A percentile compares a stretch with the other conserved stretches of the same genome.
These are phyloP conservation scores for Poeciliopsis retropinna DNA, from an alignment of 2,113 vertebrate species.

Conservation along the genomic window DNA sequence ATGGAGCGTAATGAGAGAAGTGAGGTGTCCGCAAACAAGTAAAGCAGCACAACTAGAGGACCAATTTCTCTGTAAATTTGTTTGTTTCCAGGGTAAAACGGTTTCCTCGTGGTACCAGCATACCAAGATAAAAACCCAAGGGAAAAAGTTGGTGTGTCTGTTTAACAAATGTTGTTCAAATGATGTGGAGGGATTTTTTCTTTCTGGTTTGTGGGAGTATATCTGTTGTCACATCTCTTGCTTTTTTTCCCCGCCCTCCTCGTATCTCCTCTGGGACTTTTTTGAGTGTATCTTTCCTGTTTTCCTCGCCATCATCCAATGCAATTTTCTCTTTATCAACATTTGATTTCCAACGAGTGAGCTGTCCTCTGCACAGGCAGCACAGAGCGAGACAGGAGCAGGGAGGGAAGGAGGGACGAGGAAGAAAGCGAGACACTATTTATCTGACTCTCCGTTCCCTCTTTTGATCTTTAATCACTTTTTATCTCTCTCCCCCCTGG, in stretches of 20 bases:
- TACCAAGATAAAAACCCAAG: conserved; percentile 3
- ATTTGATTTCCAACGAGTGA: conserved; percentile 73
- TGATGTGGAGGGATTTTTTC: conserved; percentile 23
- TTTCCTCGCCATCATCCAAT: conserved; percentile 57
- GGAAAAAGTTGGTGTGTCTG: conserved; percentile 11
- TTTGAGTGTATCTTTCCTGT: conserved; percentile 75
- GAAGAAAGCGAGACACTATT: conserved; percentile 26
- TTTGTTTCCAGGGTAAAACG: conserved; percentile 48
- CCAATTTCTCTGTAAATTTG: conserved; percentile 64
- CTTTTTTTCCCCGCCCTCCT: not conserved
- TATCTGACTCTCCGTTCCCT: conserved; percentile 45
- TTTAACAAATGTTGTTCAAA: conserved; percentile 1
- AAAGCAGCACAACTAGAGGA: conserved; percentile 45
- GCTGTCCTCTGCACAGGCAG: conserved; percentile 46
- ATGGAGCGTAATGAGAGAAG: conserved; percentile 70
- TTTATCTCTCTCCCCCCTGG: conserved; percentile 38
- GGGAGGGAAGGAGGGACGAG: not conserved
- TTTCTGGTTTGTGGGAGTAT: conserved; percentile 24
- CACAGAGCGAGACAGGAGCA: conserved; percentile 20
- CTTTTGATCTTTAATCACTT: conserved; percentile 32
- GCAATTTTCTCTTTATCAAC: conserved; percentile 77
- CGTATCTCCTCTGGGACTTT: conserved; percentile 49
- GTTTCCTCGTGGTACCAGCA: conserved; percentile 45
- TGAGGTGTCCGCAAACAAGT: conserved; percentile 59
- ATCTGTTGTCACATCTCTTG: conserved; percentile 40